phyloP scores from a whole-genome alignment of 2,797 vertebrate species.

The Enteromius afrohamiltoni region DNA sequence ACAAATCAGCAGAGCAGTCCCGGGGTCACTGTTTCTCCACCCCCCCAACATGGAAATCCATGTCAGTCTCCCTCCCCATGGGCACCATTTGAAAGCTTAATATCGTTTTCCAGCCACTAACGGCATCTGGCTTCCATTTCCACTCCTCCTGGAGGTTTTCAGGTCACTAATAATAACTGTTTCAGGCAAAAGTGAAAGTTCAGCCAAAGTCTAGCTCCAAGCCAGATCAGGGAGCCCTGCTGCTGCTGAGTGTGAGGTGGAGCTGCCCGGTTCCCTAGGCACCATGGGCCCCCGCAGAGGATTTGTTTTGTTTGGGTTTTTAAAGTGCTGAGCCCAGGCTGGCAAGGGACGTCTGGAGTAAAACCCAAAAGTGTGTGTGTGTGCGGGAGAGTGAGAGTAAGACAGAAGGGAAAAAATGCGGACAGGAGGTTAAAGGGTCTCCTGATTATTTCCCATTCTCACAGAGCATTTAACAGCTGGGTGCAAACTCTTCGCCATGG shows the following conservation, averaged over 20 bases:
- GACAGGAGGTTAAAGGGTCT: constrained; percentile 29
- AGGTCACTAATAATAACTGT: constrained; percentile 77
- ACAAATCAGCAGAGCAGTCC: constrained; percentile 34
- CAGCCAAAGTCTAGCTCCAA: constrained; percentile 76
- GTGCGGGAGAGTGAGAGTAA: background rate
- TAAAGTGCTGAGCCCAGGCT: constrained; percentile 48
- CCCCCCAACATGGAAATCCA: constrained; percentile 71
- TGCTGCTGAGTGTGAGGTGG: constrained; percentile 27
- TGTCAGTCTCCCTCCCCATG: constrained; percentile 72
- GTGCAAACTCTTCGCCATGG: constrained; percentile 38
- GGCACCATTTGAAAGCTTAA: constrained; percentile 75
- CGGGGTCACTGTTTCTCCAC: constrained; percentile 19
- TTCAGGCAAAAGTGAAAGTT: constrained; percentile 77
- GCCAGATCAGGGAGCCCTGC: constrained; percentile 56
- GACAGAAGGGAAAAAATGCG: constrained; percentile 2
- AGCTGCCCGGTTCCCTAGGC: constrained; percentile 33
- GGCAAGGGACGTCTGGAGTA: constrained; percentile 38
- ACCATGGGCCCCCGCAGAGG: constrained; percentile 10
- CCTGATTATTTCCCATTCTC: constrained; percentile 52
- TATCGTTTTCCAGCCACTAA: constrained; percentile 71
- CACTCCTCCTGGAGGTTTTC: constrained; percentile 77
- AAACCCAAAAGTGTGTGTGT: background rate
- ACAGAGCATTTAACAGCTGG: constrained; percentile 43
- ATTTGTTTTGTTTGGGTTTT: constrained; percentile 55
- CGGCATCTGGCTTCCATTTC: constrained; percentile 80